These are phyloP conservation scores for Glaucomys volans DNA, from an alignment of 2,113 vertebrate species.

Conservation along the genomic window DNA sequence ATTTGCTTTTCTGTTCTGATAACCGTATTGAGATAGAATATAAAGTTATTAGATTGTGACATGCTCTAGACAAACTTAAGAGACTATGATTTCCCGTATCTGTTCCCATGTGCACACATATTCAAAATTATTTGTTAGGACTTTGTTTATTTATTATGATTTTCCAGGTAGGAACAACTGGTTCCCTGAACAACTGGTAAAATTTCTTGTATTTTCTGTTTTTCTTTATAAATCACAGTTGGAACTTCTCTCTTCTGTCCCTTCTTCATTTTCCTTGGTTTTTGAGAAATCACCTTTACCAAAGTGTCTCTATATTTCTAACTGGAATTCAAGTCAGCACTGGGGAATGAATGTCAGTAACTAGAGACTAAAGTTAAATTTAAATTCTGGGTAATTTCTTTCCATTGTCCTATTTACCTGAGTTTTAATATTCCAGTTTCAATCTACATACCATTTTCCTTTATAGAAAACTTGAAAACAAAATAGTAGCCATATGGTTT, in stretches of 20 bases:
- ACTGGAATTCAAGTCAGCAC: neutral
- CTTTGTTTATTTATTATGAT: neutral
- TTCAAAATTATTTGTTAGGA: neutral
- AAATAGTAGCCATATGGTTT: neutral
- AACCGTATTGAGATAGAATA: neutral
- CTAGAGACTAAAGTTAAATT: neutral
- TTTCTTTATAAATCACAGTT: neutral
- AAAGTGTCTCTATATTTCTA: neutral
- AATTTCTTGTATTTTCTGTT: neutral
- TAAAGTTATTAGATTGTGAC: neutral
- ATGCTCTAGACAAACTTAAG: neutral
- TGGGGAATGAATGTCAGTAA: neutral
- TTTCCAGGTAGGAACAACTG: neutral
- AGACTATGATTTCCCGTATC: neutral
- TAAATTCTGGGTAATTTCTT: neutral
- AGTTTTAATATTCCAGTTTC: neutral
- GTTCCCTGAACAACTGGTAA: no score
- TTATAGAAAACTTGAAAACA: slow-evolving; percentile 8
- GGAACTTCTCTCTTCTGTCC: neutral
- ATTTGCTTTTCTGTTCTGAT: neutral
- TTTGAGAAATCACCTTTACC: neutral
- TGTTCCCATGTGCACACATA: neutral
- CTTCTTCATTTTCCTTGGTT: neutral
- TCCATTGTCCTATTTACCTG: neutral
- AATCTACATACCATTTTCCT: neutral